Evolutionary conservation across 1,140 invertebrate genomes (phyloP), one percentile per base, ranked within the genome.

Genomic region (Drosophila kanapiae): DNA sequence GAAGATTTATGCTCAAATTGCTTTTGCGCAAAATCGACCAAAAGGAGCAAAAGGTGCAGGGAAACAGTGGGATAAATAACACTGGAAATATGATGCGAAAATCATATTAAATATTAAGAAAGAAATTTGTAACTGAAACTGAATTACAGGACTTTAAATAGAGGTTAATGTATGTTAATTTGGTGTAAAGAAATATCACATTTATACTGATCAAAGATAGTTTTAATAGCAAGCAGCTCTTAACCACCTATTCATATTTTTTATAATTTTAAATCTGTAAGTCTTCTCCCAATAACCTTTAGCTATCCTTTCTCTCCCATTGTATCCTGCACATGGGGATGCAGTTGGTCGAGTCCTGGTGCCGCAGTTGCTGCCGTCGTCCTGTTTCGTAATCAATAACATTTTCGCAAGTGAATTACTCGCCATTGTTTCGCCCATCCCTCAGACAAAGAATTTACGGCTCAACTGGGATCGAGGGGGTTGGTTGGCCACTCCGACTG

Each of bases 361-460:
- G 79, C 29, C 59, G 67, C 72, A 68, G 81, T 78, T 80, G 82
- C 51, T 78, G 78, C 76, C 53, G 0, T 56, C 80, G 67, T 70
- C 59, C 75, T 82, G 68, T 85, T 88, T 88, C 58, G 86, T 70
- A 90, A 90, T 90, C 85, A 90, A 90, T 90, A 90, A 90, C 85
- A 85, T 90, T 90, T 90, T 85, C 82, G 79, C 85, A 91, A 90
- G 86, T 90, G 82, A 91, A 91, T 91, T 91, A 91, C 82, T 82
- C 69, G 86, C 85, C 68, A 90, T 90, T 91, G 85, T 90, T 85
- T 81, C 31, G 37, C 60, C 33, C 59, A 59, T 80, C 43, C 60
- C 78, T 80, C 71, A 62, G 63, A 59, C 63, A 80, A 79, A 53
- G 48, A 68, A 61, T 57, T 65, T 78, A 61, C 53, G 47, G 69